Percentiles rank a stretch among this genome's conserved stretches.
Evolutionary conservation across 2,888 invertebrate genomes (phyloP).

Genomic region (Nasonia oneida): DNA sequence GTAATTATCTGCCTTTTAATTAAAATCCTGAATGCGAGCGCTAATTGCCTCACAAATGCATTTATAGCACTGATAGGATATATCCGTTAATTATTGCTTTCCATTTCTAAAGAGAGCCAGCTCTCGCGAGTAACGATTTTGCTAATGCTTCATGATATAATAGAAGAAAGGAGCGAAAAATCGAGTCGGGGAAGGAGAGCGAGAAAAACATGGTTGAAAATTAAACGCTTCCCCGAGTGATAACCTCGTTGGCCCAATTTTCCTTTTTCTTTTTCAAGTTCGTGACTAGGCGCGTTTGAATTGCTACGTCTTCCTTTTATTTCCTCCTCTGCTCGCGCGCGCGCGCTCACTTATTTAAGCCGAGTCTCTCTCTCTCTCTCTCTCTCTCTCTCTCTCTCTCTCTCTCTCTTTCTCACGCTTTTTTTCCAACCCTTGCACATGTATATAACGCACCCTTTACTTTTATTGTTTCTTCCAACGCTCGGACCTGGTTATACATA

Average conservation of each 20-base stretch:
- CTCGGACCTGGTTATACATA: not conserved
- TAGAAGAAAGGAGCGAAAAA: not conserved
- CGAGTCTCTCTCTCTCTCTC: not conserved
- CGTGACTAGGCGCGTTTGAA: conserved; percentile 28
- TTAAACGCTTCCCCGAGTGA: conserved; percentile 16
- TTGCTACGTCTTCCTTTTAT: conserved; percentile 43
- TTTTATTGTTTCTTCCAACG: conserved; percentile 30
- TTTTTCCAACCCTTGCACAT: not conserved
- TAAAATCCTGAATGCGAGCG: not conserved
- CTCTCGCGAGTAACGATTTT: not conserved
- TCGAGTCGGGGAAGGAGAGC: not conserved
- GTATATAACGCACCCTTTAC: not conserved
- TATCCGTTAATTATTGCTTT: conserved; percentile 6
- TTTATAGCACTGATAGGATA: not conserved
- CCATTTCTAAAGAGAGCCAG: not conserved
- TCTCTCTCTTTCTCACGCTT: not conserved
- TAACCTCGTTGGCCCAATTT: conserved; percentile 32
- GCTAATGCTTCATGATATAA: not conserved
- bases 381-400: not conserved
- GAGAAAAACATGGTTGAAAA: conserved; percentile 26
- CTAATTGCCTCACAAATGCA: not conserved
- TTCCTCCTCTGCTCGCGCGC: conserved; percentile 22
- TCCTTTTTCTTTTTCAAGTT: conserved; percentile 16
- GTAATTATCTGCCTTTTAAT: conserved; percentile 7
- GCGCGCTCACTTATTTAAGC: conserved; percentile 42